Base-by-base conservation (phyloP, 2,888 invertebrate genomes). In the Metopia argyrocephala region DNA sequence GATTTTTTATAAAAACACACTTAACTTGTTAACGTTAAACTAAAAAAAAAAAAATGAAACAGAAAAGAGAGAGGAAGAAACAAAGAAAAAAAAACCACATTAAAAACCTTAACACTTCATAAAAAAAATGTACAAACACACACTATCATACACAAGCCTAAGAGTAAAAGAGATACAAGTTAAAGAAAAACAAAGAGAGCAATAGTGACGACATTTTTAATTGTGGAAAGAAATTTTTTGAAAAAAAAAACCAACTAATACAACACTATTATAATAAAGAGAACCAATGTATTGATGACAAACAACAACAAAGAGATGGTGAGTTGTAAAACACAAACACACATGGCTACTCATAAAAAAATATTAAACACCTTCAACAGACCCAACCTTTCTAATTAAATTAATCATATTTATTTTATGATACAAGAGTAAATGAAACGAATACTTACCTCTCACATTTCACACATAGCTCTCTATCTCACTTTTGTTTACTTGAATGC, bases 181-280 rank as follows among this genome's bases (percentile, higher is more conserved):
- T 31, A 4, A 28, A 7, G n/a, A 3, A n/a, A 62, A 21, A 69
- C 31, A 57, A 66, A 66, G 79, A 78, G 56, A 66, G 82, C 52
- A 74, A 71, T 69, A 86, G 88, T 88, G 88, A 89, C 88, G 88
- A 89, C 88, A 88, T 88, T 88, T 88, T 88, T 88, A 88, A 88
- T 88, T 88, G 88, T 87, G 86, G 38, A 87, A 87, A 86, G 87
- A 88, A 87, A 87, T 59, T 61, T 87, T 89, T 88, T 83, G 28
- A 9, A 9, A 68, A 62, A 38, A 46, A 68, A n/a, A n/a, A n/a
- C n/a, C 64, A 66, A 54, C 79, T 62, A 76, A 73, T 74, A 69
- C 27, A 62, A 68, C 18, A 71, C 31, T 46, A 45, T 27, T 23
- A 66, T 23, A 31, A 25, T 38, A 38, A 59, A 52, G 5, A 27